Conservation (phyloP, 1,140 invertebrate species). For the Chironomus tepperi region DNA sequence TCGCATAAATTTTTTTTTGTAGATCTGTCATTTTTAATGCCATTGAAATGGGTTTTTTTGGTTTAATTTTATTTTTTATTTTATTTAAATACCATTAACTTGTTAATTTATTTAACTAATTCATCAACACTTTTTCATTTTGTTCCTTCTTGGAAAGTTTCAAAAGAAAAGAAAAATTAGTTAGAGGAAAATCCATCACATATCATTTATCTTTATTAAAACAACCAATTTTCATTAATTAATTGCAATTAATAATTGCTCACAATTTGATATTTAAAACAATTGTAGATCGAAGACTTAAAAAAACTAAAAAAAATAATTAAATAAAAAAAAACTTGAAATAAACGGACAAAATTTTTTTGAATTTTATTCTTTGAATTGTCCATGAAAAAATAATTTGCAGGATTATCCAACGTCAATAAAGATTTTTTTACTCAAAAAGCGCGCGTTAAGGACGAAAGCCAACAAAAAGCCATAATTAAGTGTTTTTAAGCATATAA, state of each 20-base stretch:
- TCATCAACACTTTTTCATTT: too few relatives aligned
- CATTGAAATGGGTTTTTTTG: background rate
- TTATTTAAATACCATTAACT: background rate
- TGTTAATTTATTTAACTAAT: background rate
- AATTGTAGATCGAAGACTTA: conserved; percentile 8
- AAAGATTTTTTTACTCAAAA: too few relatives aligned
- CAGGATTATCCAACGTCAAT: too few relatives aligned
- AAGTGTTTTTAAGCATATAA: too few relatives aligned
- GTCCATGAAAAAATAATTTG: too few relatives aligned
- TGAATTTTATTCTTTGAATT: too few relatives aligned
- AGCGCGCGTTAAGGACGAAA: too few relatives aligned
- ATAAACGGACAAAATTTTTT: too few relatives aligned
- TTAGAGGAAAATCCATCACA: background rate
- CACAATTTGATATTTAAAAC: background rate
- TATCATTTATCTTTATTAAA: background rate
- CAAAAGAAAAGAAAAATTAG: background rate
- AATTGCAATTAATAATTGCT: conserved; percentile 2
- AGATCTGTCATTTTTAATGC: conserved; percentile 17
- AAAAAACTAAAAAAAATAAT: background rate
- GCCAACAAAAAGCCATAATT: too few relatives aligned
- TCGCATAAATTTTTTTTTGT: too few relatives aligned
- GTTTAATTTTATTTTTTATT: background rate
- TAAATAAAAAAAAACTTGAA: too few relatives aligned
- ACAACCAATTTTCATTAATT: background rate
- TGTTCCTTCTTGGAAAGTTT: too few relatives aligned